phyloP scores from a whole-genome alignment of 2,113 vertebrate species.

The Dryoscopus gambensis region DNA sequence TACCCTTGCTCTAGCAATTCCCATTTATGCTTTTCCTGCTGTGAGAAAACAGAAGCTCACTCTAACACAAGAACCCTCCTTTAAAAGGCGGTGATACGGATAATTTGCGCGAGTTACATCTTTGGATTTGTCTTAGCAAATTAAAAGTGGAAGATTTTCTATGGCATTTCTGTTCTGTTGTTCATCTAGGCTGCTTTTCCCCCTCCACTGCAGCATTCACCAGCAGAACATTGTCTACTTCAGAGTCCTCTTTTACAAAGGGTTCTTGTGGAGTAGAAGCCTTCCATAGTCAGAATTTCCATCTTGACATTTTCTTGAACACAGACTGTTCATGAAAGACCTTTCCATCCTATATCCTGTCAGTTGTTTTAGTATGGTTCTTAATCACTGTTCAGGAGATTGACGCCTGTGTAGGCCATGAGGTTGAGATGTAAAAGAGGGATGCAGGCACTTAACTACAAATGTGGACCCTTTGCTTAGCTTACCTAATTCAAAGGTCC shows the following conservation, averaged over 20 bases:
- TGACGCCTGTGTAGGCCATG: not conserved
- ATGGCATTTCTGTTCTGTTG: not conserved
- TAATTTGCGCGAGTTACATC: not conserved
- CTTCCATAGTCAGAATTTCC: not conserved
- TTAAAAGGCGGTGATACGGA: not conserved
- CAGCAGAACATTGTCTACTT: not conserved
- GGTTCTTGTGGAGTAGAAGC: not conserved
- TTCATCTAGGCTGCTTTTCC: not conserved
- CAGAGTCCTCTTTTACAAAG: not conserved
- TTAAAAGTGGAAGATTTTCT: not conserved
- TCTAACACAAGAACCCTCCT: not conserved
- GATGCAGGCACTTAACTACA: not conserved
- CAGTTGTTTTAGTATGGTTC: not conserved
- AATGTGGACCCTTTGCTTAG: not conserved
- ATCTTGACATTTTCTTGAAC: not conserved
- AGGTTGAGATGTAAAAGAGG: not conserved
- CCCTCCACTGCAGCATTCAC: not conserved
- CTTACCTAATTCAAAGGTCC: not conserved
- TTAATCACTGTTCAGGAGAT: not conserved
- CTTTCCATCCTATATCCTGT: not conserved
- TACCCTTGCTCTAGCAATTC: not conserved
- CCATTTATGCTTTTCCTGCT: not conserved
- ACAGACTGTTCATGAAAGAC: not conserved
- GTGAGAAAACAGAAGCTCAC: not conserved
- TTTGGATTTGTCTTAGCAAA: not conserved